Conservation (phyloP, 2,113 vertebrate genomes). For the Oceanodroma tethys region DNA sequence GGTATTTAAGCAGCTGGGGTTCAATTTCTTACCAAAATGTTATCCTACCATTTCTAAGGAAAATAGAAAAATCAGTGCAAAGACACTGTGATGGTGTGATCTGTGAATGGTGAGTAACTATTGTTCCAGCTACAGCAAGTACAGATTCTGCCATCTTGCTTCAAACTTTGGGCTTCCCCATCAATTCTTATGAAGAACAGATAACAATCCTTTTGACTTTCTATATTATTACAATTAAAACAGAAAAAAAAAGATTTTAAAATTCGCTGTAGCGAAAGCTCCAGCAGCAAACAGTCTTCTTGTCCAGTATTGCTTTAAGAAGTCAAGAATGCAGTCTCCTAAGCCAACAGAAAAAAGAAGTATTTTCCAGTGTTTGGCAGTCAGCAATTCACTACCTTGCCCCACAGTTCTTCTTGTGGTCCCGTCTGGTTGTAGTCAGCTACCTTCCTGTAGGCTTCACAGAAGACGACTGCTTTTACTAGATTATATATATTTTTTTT, state of each 20-base stretch:
- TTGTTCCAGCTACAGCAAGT: not conserved
- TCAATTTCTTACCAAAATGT: constrained; percentile 10
- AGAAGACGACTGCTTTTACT: not conserved
- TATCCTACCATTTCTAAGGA: not conserved
- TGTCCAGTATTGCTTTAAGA: not conserved
- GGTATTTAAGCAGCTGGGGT: constrained; percentile 26
- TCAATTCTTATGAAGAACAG: not conserved
- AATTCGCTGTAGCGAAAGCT: not conserved
- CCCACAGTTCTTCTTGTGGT: not conserved
- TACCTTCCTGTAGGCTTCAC: not conserved
- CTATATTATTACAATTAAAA: not conserved
- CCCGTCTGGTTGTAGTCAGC: not conserved
- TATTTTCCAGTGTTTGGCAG: not conserved
- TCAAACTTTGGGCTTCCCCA: not conserved
- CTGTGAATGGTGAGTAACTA: not conserved
- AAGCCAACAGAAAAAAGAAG: not conserved
- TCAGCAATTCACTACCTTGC: not conserved
- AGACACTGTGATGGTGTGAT: not conserved
- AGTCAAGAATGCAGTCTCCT: not conserved
- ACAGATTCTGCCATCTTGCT: not conserved
- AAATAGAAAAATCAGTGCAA: constrained; percentile 2
- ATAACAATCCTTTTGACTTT: not conserved
- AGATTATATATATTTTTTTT: not conserved
- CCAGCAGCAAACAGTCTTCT: not conserved
- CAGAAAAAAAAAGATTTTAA: not conserved